These are phyloP conservation scores for Anniella stebbinsi DNA, from an alignment of 2,797 vertebrate species.

Conservation along the genomic window DNA sequence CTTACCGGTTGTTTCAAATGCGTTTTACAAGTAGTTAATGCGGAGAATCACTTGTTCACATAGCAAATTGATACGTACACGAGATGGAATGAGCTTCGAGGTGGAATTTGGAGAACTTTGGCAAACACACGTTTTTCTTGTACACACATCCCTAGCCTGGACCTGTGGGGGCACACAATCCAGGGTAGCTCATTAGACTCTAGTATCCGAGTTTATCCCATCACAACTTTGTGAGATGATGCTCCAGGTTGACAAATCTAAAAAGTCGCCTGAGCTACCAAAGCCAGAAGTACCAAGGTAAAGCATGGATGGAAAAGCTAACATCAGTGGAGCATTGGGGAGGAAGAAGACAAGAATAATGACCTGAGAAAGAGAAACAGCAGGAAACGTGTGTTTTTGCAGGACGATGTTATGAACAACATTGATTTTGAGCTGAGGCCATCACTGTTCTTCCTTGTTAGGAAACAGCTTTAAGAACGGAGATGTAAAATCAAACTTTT, in stretches of 20 bases:
- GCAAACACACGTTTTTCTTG: too few species aligned
- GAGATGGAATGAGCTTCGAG: too few species aligned
- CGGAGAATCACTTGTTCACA: too few species aligned
- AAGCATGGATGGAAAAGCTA: slow-evolving; percentile 6
- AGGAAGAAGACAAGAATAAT: slow-evolving; percentile 24
- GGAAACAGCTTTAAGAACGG: slow-evolving; percentile 28
- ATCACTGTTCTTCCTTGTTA: slow-evolving; percentile 8
- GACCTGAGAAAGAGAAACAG: slow-evolving; percentile 20
- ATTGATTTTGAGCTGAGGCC: slow-evolving; percentile 28
- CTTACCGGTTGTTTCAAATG: too few species aligned
- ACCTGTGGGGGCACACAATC: not conserved
- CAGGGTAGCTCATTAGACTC: not conserved
- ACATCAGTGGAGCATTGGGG: not conserved
- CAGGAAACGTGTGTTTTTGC: slow-evolving; percentile 22
- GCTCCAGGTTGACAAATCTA: not conserved
- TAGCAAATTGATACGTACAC: too few species aligned
- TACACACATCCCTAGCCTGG: not conserved
- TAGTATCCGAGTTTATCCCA: too few species aligned
- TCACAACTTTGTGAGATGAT: not conserved
- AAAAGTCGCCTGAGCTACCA: not conserved
- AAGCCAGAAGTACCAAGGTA: not conserved
- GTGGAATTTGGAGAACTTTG: too few species aligned
- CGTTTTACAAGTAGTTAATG: too few species aligned
- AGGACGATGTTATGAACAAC: not conserved
- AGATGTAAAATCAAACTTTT: slow-evolving; percentile 11